Percentiles rank a stretch among this genome's conserved stretches.
Conservation (phyloP, 2,113 vertebrate genomes). For the Ophiodon elongatus region DNA sequence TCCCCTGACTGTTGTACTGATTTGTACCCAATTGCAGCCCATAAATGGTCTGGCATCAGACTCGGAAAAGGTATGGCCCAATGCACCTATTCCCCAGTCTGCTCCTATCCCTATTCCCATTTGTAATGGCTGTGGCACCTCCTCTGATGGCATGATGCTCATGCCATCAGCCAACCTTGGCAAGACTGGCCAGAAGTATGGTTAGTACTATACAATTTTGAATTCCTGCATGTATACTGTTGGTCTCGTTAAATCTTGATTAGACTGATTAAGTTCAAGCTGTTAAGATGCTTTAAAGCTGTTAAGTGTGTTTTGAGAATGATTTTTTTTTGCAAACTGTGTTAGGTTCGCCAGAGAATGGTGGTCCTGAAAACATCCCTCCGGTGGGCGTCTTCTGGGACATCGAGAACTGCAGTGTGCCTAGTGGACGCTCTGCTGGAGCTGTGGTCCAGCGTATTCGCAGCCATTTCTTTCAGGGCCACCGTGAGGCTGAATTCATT, state of each 20-base stretch:
- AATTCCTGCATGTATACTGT: not conserved
- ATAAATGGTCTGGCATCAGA: slow-evolving; percentile 86
- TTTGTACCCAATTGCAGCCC: slow-evolving; percentile 80
- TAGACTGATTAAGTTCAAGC: not conserved
- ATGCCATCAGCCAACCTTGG: slow-evolving; percentile 86
- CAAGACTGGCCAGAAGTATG: slow-evolving; percentile 90
- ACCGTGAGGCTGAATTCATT: slow-evolving; percentile 98
- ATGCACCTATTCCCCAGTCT: slow-evolving; percentile 86
- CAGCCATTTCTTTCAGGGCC: slow-evolving; percentile 94
- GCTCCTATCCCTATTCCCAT: slow-evolving; percentile 87
- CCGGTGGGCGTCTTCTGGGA: slow-evolving; percentile 99
- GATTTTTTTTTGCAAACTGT: not conserved
- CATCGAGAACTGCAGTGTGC: slow-evolving; percentile 98
- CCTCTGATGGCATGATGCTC: slow-evolving; percentile 86
- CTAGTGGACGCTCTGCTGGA: slow-evolving; percentile 93
- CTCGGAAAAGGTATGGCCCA: slow-evolving; percentile 91
- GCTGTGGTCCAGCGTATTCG: slow-evolving; percentile 94
- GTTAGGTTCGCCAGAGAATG: slow-evolving; percentile 89
- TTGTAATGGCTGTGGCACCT: slow-evolving; percentile 93
- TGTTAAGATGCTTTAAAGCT: not conserved
- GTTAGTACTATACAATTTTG: slow-evolving; percentile 73
- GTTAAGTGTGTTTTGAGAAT: not conserved
- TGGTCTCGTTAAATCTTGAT: not conserved
- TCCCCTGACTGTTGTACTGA: not conserved
- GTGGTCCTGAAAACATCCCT: slow-evolving; percentile 91